Evolutionary conservation across 2,888 invertebrate genomes (phyloP).

Genomic region (Macrosoma leucophasiata): DNA sequence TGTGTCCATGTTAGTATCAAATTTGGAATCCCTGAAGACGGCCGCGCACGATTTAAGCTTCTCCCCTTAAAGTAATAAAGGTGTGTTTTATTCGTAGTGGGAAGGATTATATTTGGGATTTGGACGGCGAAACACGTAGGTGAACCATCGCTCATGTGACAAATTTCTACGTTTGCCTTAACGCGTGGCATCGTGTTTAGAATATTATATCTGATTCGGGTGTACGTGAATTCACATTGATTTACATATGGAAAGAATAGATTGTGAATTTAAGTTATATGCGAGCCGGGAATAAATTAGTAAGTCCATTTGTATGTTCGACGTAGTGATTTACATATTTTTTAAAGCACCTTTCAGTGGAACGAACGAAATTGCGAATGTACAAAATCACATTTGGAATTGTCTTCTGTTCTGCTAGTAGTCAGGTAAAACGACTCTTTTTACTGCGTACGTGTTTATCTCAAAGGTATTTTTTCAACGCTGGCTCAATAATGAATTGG

Average conservation of each 20-base stretch:
- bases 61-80: constrained; percentile 73
- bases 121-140: constrained; percentile 71
- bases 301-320: too few species aligned
- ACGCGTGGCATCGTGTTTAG: constrained; percentile 70
- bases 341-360: too few species aligned
- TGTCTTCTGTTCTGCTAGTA: too few species aligned
- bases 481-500: too few species aligned
- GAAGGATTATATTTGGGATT: constrained; percentile 72
- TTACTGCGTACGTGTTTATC: too few species aligned
- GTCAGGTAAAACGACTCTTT: too few species aligned
- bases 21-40: constrained; percentile 57
- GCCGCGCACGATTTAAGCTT: constrained; percentile 64
- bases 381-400: too few species aligned
- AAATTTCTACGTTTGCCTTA: constrained; percentile 76
- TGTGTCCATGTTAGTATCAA: constrained; percentile 51
- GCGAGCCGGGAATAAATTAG: too few species aligned
- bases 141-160: constrained; percentile 76
- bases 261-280: too few species aligned
- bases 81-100: constrained; percentile 69
- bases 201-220: constrained; percentile 63
- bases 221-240: constrained; percentile 58
- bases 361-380: too few species aligned
- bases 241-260: constrained; percentile 56
- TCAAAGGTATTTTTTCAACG: too few species aligned
- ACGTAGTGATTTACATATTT: too few species aligned